Evolutionary conservation across 2,113 vertebrate genomes (phyloP).

Genomic region (Chloroceryle aenea): DNA sequence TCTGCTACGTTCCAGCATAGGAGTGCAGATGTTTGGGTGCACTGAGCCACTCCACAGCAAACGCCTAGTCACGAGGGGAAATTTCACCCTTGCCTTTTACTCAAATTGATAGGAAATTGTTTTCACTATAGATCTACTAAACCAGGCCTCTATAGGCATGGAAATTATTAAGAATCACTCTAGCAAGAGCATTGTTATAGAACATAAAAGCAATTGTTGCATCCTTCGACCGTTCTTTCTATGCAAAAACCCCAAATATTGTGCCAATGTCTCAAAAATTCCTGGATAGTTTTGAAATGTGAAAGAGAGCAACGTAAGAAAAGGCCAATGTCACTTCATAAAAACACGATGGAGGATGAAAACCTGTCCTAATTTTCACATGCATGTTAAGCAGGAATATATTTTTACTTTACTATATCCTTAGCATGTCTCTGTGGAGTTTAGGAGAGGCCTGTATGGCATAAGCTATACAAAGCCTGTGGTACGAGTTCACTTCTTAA

Average conservation of each 20-base stretch:
- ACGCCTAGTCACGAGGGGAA: neutral
- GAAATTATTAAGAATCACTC: neutral
- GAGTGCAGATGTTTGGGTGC: neutral
- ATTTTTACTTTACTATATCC: neutral
- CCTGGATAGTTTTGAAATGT: neutral
- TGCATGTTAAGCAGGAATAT: neutral
- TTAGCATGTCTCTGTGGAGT: neutral
- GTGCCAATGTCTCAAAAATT: rapidly evolving
- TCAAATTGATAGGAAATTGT: neutral
- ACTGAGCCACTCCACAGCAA: neutral
- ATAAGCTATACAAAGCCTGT: neutral
- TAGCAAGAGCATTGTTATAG: neutral
- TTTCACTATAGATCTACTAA: neutral
- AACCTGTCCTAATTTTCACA: neutral
- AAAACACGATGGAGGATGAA: neutral
- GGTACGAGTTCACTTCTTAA: neutral
- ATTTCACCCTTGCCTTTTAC: neutral
- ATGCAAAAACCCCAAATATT: neutral
- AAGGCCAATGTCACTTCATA: neutral
- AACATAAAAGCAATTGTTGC: neutral
- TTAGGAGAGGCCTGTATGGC: neutral
- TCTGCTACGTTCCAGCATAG: neutral
- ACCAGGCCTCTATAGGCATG: neutral
- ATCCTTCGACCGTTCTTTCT: neutral
- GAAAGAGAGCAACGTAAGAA: neutral